Evolutionary conservation across 2,888 invertebrate genomes (phyloP).

Genomic region (Oligia strigilis): DNA sequence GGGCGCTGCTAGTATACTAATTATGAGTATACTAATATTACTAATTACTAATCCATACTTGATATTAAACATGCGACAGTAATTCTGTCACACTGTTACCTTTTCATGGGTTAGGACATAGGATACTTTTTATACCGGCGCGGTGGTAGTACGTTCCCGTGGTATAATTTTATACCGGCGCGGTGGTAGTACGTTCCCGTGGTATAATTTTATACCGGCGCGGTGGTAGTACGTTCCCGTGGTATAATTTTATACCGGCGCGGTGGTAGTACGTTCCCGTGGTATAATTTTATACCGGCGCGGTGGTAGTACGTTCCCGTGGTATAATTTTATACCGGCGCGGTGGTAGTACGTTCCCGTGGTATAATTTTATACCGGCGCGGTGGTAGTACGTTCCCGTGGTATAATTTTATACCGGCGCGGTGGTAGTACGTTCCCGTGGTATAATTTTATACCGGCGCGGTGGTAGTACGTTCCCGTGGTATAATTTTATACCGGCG

Average conservation of each 20-base stretch:
- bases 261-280: not conserved
- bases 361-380: not conserved
- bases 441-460: too few species aligned
- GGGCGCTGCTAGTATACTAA: too few species aligned
- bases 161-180: not conserved
- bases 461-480: not conserved
- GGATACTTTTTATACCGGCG: not conserved
- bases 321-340: not conserved
- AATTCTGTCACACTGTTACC: not conserved
- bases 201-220: not conserved
- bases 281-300: not conserved
- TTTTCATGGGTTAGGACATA: not conserved
- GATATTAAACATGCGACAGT: not conserved
- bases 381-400: not conserved
- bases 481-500: too few species aligned
- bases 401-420: too few species aligned
- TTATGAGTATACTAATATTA: not conserved
- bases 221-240: not conserved
- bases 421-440: not conserved
- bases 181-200: not conserved
- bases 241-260: not conserved
- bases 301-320: not conserved
- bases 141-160: not conserved
- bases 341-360: not conserved
- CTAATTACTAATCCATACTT: not conserved